Evolutionary conservation across 2,113 vertebrate species (phyloP), one percentile per base, ranked within the genome.

Genomic region (Python bivittatus): DNA sequence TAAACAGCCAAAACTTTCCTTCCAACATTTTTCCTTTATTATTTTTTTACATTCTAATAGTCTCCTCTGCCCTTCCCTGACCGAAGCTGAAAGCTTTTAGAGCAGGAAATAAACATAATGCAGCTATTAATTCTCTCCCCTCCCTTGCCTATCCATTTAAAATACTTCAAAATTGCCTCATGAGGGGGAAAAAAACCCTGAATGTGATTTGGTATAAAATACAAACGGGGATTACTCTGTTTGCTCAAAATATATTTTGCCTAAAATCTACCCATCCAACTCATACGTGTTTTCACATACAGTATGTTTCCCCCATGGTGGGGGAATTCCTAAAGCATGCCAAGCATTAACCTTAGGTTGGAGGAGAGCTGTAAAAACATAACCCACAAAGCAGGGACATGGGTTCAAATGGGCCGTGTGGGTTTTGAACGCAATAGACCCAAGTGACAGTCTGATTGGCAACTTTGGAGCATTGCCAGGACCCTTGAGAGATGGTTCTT

Each of bases 1-100:
- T 88, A 48, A 89, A 83, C 90, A 92, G 85, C 3, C 88, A 23
- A 44, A 64, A 3, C 91, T 0, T 93, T 88, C 72, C 84, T 15
- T 89, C 1, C 52, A 57, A 23, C 27, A 22, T 84, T 20, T 0
- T 22, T 29, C 79, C 38, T 9, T 57, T 61, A n/a, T 56, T n/a
- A 17, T 2, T 27, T 54, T 83, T 29, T 5, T 48, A 88, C 22
- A n/a, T 48, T 44, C n/a, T 3, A n/a, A 89, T 58, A 25, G 9
- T 83, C 1, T 17, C 13, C 25, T 3, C 0, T 0, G 85, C 11
- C 23, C 22, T 86, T 92, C 86, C 7, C 72, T 54, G 88, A 90
- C 54, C 38, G 48, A 90, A 72, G 20, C 9, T 38, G 57, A 48
- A 91, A 44, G 79, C 44, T 91, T 60, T 85, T 33, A 44, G 44